Base-by-base conservation (phyloP, 2,888 invertebrate genomes). In the Tetrapedia diversipes region DNA sequence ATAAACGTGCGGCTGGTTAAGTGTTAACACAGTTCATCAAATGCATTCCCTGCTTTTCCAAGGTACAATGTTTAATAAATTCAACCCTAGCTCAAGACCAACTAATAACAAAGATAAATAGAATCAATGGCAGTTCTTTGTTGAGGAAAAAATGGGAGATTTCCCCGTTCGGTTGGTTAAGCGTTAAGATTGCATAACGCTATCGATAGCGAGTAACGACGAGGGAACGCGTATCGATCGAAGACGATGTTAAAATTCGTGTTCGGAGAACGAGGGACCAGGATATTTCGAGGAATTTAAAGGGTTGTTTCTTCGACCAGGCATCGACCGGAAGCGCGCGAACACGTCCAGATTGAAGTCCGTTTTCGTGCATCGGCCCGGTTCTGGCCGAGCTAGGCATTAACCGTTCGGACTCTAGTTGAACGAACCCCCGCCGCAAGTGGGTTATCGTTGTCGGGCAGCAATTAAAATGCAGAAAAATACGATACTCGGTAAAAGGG, bases 131-230 rank as follows among this genome's bases (percentile, higher is more conserved):
- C n/a, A n/a, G n/a, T n/a, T n/a, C n/a, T n/a, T n/a, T n/a, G n/a
- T n/a, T n/a, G n/a, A n/a, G n/a, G n/a, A n/a, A n/a, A n/a, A n/a
- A n/a, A n/a, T n/a, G n/a, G n/a, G n/a, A n/a, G n/a, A n/a, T n/a
- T n/a, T n/a, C n/a, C n/a, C n/a, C n/a, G n/a, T n/a, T n/a, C n/a
- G n/a, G n/a, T n/a, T n/a, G n/a, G n/a, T n/a, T n/a, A n/a, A n/a
- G n/a, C n/a, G n/a, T n/a, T n/a, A 53, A 43, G 59, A 72, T 79
- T 79, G 72, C 34, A 56, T 72, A 79, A 79, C 68, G 77, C n/a
- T n/a, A 79, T 68, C 68, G 43, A 22, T 29, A 53, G 45, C 14
- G n/a, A 66, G 32, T 59, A 24, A 51, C 43, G 64, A 39, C 51
- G 54, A 27, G 27, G n/a, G 45, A 59, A 66, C 24, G 49, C 59